These are phyloP conservation scores for Pterostichus madidus DNA, from an alignment of 2,888 invertebrate species.

Conservation along the genomic window DNA sequence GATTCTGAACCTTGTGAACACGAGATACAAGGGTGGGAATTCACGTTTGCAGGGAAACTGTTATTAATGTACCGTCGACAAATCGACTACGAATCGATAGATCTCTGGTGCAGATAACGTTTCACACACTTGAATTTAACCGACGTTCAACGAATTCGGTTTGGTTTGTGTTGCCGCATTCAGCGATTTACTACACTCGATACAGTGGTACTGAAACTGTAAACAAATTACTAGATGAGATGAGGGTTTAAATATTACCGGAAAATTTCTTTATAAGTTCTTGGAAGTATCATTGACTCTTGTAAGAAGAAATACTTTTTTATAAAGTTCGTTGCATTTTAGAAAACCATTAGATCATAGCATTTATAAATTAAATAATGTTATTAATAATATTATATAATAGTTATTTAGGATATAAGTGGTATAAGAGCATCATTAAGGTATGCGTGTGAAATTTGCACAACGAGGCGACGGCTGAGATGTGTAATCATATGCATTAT, in stretches of 20 bases:
- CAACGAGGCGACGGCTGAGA: too few relatives aligned
- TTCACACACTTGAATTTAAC: conserved; percentile 74
- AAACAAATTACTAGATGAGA: background rate
- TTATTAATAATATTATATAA: too few relatives aligned
- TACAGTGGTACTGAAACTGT: conserved; percentile 36
- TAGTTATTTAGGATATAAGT: too few relatives aligned
- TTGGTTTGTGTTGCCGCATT: conserved; percentile 49
- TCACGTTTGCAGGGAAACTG: conserved; percentile 18
- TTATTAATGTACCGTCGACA: conserved; percentile 70
- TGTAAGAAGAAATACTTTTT: too few relatives aligned
- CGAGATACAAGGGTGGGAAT: background rate
- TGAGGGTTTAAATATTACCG: background rate
- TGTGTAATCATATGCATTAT: too few relatives aligned
- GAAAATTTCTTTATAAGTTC: background rate
- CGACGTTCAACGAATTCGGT: conserved; percentile 65
- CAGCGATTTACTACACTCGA: background rate
- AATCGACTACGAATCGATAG: conserved; percentile 75
- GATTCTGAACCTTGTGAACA: conserved; percentile 8
- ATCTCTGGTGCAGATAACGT: conserved; percentile 73
- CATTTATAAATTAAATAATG: too few relatives aligned
- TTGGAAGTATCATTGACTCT: too few relatives aligned
- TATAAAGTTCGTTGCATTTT: too few relatives aligned
- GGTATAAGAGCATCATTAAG: too few relatives aligned
- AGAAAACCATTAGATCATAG: too few relatives aligned
- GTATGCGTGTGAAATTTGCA: too few relatives aligned